These are phyloP conservation scores for Austrolebias charrua DNA, from an alignment of 2,797 vertebrate species.

Conservation along the genomic window DNA sequence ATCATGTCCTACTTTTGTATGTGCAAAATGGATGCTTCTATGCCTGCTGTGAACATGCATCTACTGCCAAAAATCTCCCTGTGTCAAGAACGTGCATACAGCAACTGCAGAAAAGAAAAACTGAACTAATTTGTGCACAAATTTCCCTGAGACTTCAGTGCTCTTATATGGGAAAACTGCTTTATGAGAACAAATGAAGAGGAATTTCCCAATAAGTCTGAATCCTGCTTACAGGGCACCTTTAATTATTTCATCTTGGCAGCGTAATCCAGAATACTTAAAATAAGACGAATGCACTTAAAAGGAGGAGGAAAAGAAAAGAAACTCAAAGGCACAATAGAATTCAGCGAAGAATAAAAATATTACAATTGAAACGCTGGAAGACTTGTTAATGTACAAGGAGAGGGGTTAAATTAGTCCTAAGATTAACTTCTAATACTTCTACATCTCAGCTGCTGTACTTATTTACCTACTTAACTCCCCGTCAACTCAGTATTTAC, in stretches of 20 bases:
- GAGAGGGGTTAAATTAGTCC: constrained; percentile 39
- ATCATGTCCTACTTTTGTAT: not conserved
- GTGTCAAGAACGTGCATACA: not conserved
- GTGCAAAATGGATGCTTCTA: not conserved
- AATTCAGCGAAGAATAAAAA: constrained; percentile 18
- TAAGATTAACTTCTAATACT: constrained; percentile 51
- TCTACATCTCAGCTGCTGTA: constrained; percentile 39
- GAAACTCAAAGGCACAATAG: constrained; percentile 18
- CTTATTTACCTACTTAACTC: constrained; percentile 25
- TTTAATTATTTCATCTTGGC: not conserved
- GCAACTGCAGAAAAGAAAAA: not conserved
- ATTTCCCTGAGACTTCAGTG: not conserved
- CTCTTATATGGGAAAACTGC: not conserved
- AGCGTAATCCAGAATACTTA: constrained; percentile 2
- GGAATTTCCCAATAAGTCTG: not conserved
- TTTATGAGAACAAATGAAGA: not conserved
- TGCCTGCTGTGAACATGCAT: not conserved
- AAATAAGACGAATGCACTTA: not conserved
- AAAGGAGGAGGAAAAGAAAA: constrained; percentile 1
- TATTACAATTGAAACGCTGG: constrained; percentile 9
- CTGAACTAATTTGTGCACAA: not conserved
- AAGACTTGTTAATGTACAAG: constrained; percentile 22
- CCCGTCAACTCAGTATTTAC: constrained; percentile 62
- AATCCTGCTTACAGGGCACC: not conserved
- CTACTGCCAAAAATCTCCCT: not conserved